phyloP scores from a whole-genome alignment of 2,797 vertebrate genomes.

The Clarias platycephalus region DNA sequence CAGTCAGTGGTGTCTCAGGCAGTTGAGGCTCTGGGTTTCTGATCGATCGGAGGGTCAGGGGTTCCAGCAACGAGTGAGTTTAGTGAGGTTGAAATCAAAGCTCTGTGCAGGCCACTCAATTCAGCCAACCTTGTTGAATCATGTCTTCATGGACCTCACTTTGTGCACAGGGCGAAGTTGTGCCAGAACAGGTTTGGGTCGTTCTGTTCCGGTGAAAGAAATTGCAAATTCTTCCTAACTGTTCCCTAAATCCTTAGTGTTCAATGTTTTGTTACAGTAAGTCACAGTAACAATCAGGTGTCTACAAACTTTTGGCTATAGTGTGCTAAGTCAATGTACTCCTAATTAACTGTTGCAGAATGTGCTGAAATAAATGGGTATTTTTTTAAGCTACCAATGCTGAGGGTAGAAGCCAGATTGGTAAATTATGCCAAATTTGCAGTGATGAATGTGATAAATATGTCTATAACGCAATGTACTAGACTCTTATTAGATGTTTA shows the following conservation, averaged over 20 bases:
- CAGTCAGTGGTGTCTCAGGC: too few species aligned
- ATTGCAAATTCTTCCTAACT: neutral
- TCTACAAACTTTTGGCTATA: neutral
- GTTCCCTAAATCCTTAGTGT: neutral
- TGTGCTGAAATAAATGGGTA: neutral
- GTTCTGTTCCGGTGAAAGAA: neutral
- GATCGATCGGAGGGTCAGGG: too few species aligned
- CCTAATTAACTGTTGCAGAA: too few species aligned
- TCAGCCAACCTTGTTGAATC: neutral
- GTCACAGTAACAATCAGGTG: neutral
- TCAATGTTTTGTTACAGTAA: neutral
- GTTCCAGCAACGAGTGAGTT: neutral
- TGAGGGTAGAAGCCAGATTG: neutral
- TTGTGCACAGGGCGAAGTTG: neutral
- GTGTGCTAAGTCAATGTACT: neutral
- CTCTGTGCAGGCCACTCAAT: neutral
- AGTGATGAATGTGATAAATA: conserved; percentile 1
- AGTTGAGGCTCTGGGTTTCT: too few species aligned
- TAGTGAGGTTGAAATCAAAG: neutral
- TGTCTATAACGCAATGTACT: neutral
- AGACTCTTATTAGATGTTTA: neutral
- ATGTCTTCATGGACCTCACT: neutral
- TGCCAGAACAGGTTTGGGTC: neutral
- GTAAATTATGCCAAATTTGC: neutral
- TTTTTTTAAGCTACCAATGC: neutral